A percentile compares a stretch with the other conserved stretches of the same genome.
Conservation (phyloP, 2,113 vertebrate species). For the Zeus faber region DNA sequence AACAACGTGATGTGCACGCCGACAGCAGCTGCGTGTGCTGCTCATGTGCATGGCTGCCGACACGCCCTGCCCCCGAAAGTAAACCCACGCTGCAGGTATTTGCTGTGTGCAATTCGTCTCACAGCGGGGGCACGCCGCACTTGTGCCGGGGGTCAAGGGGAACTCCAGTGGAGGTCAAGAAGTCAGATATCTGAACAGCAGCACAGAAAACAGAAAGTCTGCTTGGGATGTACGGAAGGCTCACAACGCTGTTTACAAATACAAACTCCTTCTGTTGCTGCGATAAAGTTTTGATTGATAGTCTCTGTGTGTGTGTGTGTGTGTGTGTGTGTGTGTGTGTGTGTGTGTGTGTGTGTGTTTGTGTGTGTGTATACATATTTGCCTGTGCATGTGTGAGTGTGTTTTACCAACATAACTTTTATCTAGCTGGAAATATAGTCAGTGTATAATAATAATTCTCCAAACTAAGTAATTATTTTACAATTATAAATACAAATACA, state of each 20-base stretch:
- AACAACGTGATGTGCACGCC: slow-evolving; percentile 47
- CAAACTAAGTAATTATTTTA: too few relatives aligned
- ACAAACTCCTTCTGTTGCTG: too few relatives aligned
- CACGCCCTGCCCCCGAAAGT: slow-evolving; percentile 54
- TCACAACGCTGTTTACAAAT: too few relatives aligned
- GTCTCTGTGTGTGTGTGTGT: not conserved
- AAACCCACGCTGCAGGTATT: slow-evolving; percentile 60
- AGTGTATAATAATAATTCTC: too few relatives aligned
- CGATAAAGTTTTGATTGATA: too few relatives aligned
- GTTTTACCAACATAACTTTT: too few relatives aligned
- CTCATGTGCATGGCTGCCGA: slow-evolving; percentile 36
- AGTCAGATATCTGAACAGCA: slow-evolving; percentile 36
- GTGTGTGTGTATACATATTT: not conserved
- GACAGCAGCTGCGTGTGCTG: slow-evolving; percentile 61
- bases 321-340: slow-evolving; percentile 5
- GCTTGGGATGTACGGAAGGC: slow-evolving; percentile 13
- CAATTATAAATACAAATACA: too few relatives aligned
- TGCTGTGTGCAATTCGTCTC: slow-evolving; percentile 32
- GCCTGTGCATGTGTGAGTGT: not conserved
- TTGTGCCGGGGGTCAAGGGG: slow-evolving; percentile 57
- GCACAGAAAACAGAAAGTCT: slow-evolving; percentile 47
- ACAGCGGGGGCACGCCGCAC: slow-evolving; percentile 37
- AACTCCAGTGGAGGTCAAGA: slow-evolving; percentile 33
- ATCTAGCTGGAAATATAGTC: too few relatives aligned
- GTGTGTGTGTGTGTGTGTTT: not conserved